A percentile compares a stretch with the other conserved stretches of the same genome.
Conservation (phyloP, 2,888 invertebrate species). For the Caenorhabditis auriculariae region DNA sequence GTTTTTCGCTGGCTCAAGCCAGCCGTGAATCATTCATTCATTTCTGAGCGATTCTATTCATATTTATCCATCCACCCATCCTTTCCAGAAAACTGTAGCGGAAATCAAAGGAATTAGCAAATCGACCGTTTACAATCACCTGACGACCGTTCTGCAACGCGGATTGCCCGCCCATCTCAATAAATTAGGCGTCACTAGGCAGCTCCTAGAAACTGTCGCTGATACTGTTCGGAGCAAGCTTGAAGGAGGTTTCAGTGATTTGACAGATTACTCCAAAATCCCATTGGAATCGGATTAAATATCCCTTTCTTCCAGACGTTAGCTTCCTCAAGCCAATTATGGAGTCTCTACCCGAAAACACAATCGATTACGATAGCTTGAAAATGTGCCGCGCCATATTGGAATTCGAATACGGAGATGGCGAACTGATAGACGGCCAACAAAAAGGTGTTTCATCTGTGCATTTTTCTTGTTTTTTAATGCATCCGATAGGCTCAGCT, state of each 20-base stretch:
- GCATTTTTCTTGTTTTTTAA: no score
- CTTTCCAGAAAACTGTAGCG: conserved; percentile 19
- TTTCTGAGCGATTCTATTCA: not conserved
- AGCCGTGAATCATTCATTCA: no score
- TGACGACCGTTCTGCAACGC: conserved; percentile 21
- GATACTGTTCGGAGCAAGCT: conserved; percentile 19
- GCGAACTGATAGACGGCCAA: conserved; percentile 6
- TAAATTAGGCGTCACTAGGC: conserved; percentile 22
- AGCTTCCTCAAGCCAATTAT: conserved; percentile 42
- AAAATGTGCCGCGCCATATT: conserved; percentile 35
- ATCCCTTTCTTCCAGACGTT: conserved; percentile 34
- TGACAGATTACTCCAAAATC: not conserved
- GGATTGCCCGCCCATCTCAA: conserved; percentile 50
- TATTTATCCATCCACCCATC: conserved; percentile 2
- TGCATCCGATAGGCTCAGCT: no score
- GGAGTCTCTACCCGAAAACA: conserved; percentile 36
- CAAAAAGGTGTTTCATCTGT: no score
- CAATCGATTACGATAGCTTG: conserved; percentile 37
- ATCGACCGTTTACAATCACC: conserved; percentile 19
- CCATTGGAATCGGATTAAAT: not conserved
- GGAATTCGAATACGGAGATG: conserved; percentile 43
- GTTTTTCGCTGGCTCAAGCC: no score
- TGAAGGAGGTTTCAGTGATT: conserved; percentile 10
- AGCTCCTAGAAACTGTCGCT: conserved; percentile 23
- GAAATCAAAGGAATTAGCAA: conserved; percentile 13